Evolutionary conservation across 1,140 invertebrate species (phyloP), one percentile per base, ranked within the genome.

Genomic region (Acromyrmex heyeri): DNA sequence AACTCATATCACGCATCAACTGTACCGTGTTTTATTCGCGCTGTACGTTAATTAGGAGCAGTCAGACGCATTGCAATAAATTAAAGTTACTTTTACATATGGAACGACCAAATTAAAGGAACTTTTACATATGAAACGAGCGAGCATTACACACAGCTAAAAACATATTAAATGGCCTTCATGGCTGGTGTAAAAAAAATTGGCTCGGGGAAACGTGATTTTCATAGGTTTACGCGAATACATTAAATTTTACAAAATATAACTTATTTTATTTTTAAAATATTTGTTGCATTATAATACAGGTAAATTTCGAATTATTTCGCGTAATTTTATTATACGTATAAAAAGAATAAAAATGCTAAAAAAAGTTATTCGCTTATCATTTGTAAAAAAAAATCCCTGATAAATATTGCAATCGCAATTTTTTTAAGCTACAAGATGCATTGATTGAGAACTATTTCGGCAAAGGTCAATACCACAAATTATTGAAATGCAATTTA

Each of bases 1-100:
- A 77, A 78, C 61, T 86, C 75, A 67, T 55, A 78, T 59, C 75
- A 86, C 62, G 75, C 85, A 79, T 69, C 53, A 69, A 69, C 65
- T 67, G 64, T 79, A 59, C 61, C 75, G 76, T 85, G 73, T 78
- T 86, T 78, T 78, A 79, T 76, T 78, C 83, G 57, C 73, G 62
- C 83, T 67, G 75, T 57, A 64, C 76, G 76, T 67, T 69, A 69
- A 86, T 86, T 67, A 67, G 55, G 76, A 81, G 62, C 62, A 86
- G 75, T 86, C 75, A 81, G 77, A 86, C 76, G 75, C 83, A 69
- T 83, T 83, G 55, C 79, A 83, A 83, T 83, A 73, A 83, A 83
- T 75, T 83, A 83, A 83, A 83, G 79, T 75, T 73, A 73, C 79
- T 83, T 83, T 83, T 83, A 34, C 79, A 83, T 62, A 75, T 83